Base-by-base conservation (phyloP, 2,113 vertebrate species). In the Cyprinodon brontotheroides region DNA sequence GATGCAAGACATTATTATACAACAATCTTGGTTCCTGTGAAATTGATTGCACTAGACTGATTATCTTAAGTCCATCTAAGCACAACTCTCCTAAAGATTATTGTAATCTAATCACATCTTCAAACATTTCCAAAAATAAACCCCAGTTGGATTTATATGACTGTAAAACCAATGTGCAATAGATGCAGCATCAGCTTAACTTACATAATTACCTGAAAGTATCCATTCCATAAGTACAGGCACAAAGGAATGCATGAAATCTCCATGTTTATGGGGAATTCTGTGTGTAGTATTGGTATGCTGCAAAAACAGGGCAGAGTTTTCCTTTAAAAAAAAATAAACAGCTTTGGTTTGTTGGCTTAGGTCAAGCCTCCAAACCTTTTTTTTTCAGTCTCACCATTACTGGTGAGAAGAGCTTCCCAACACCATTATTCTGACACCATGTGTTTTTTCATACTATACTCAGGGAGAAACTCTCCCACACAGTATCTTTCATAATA, bases 1-100 rank as follows among this genome's bases (percentile, higher is more conserved):
- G 17, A 71, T 68, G 41, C 8, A 47, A 65, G 11, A 50, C 41
- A 43, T 4, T 4, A 36, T 20, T 6, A 40, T 15, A 6, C 11
- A 57, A 43, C 29, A 8, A 62, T 22, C 4, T 2, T 39, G 5
- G 47, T 61, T 40, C n/a, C 41, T 69, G 17, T 40, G 68, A 50
- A 60, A 78, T 68, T 71, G 66, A 75, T 72, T 76, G 73, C 59
- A 62, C 1, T 2, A 43, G 12, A 62, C 4, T 40, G 43, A 78
- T 71, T 81, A 89, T 91, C 82, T 76, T n/a, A 11, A 68, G 72
- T 10, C 22, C 47, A 80, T 85, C 75, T 75, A 38, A 81, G 74
- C 41, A 40, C 65, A 84, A 66, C 47, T 14, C 36, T 74, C 39
- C 73, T 89, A 85, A 89, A 89, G 63, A 12, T 53, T 67, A 61